These are phyloP conservation scores for Margaritifera margaritifera DNA, from an alignment of 2,888 invertebrate genomes.

Conservation along the genomic window DNA sequence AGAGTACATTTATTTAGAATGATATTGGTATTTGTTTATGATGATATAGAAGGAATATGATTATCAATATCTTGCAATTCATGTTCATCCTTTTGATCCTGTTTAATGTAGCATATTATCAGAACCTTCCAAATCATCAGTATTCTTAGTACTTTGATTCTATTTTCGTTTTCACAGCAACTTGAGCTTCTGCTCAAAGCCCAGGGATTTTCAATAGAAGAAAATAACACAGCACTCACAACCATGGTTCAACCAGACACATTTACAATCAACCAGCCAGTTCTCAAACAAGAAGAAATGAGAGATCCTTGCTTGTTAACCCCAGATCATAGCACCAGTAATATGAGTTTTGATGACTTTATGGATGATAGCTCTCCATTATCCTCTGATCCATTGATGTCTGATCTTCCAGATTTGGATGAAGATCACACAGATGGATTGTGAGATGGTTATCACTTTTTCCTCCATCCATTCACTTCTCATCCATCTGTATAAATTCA, in stretches of 20 bases:
- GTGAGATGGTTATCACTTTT: not conserved
- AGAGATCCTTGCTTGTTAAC: slow-evolving; percentile 2
- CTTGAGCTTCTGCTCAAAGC: slow-evolving; percentile 60
- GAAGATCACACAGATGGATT: slow-evolving; percentile 36
- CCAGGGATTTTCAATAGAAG: slow-evolving; percentile 48
- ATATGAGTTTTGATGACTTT: slow-evolving; percentile 37
- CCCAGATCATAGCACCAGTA: slow-evolving; percentile 12
- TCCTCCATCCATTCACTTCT: no score
- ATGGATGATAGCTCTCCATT: slow-evolving; percentile 62
- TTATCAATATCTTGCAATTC: not conserved
- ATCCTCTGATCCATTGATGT: slow-evolving; percentile 65
- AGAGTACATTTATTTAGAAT: no score
- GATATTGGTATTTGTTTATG: no score
- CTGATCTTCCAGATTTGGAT: slow-evolving; percentile 54
- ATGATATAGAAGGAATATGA: no score
- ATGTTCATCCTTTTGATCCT: not conserved
- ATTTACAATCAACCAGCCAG: slow-evolving; percentile 3
- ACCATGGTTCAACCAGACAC: slow-evolving; percentile 31
- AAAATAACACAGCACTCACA: slow-evolving; percentile 38
- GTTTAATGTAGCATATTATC: no score
- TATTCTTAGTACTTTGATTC: no score
- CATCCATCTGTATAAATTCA: no score
- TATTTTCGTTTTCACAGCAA: slow-evolving; percentile 50
- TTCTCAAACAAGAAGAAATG: slow-evolving; percentile 18
- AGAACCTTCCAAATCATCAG: no score